Base-by-base conservation (phyloP, 2,888 invertebrate species). In the Ichneumoninae sp. region DNA sequence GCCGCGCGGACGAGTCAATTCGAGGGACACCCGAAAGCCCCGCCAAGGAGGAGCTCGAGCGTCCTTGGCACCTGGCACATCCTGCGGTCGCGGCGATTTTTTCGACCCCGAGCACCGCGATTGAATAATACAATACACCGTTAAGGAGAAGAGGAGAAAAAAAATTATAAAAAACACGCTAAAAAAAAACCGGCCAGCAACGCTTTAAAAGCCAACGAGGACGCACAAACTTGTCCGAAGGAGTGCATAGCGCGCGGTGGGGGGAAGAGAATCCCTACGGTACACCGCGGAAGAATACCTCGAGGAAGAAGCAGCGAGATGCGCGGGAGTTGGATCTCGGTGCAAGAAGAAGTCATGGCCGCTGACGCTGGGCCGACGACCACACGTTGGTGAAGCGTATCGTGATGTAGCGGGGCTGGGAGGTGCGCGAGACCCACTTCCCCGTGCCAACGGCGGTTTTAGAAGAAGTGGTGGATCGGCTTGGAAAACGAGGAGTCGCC, bases 391-490 rank as follows among this genome's bases (percentile, higher is more conserved):
- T n/a, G 19, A 73, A 78, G 78, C 57, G 40, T 63, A 65, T 30
- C 57, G 47, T 30, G 57, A 40, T 70, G 66, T 40, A 66, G 57
- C 77, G 69, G 26, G 47, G 60, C 57, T 57, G 68, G 57, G 52
- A 60, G 63, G 40, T 19, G 66, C 22, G 50, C 70, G 76, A 57
- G 57, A 73, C 40, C 57, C 22, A 54, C 83, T 77, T 76, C 76
- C 60, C 76, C 40, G 40, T 68, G 40, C 73, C 76, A 68, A 69
- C 69, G 73, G 73, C 52, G 66, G 71, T 69, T 75, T 60, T 71
- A 50, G 77, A 57, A 75, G 74, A 71, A 70, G 50, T 44, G 71
- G 78, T 40, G 73, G 54, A 57, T 22, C 40, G 22, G 65, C 8
- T 69, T 7, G 65, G 57, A 63, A 44, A 60, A 10, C 7, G 19